A percentile compares a stretch with the other conserved stretches of the same genome.
These are phyloP conservation scores for Palloptera scutellata DNA, from an alignment of 2,888 invertebrate genomes.

Conservation along the genomic window DNA sequence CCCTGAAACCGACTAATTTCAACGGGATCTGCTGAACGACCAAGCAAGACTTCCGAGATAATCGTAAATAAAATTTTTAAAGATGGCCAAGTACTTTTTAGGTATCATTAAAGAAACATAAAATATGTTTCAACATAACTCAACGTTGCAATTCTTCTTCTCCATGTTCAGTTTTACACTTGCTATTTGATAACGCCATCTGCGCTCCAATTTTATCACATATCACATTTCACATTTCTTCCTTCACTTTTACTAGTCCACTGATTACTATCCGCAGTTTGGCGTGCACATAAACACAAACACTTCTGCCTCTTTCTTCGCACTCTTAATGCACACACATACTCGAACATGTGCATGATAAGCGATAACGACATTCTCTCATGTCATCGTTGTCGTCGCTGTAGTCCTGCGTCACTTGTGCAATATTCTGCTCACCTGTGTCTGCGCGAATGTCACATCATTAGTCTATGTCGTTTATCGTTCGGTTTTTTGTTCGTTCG, in stretches of 20 bases:
- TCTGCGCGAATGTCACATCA: slow-evolving; percentile 46
- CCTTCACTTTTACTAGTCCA: not conserved
- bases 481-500: slow-evolving; percentile 13
- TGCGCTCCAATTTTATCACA: no score
- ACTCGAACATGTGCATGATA: not conserved
- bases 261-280: not conserved
- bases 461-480: slow-evolving; percentile 44
- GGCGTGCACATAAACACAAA: not conserved
- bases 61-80: no score
- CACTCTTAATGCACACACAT: not conserved
- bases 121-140: no score
- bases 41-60: no score
- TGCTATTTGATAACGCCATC: not conserved
- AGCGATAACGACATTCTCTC: slow-evolving; percentile 17
- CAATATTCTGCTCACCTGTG: slow-evolving; percentile 41
- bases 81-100: no score
- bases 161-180: not conserved
- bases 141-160: not conserved
- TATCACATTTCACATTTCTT: not conserved
- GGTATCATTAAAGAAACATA: no score
- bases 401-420: slow-evolving; percentile 38
- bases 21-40: no score
- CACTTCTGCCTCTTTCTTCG: no score
- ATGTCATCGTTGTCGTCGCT: slow-evolving; percentile 17
- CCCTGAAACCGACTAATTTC: no score